Conservation (phyloP, 2,797 vertebrate genomes). For the Chanos chanos region DNA sequence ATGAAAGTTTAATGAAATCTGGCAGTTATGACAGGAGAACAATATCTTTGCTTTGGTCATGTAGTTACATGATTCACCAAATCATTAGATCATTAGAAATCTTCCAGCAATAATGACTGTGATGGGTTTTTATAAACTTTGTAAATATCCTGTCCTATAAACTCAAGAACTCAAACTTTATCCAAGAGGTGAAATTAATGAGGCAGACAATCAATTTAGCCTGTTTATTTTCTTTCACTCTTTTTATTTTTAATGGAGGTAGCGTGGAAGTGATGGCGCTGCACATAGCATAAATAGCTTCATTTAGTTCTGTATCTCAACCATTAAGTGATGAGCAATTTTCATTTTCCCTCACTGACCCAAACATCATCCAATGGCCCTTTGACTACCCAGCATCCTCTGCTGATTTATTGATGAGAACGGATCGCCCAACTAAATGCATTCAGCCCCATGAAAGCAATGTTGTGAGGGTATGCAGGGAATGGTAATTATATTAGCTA, state of each 20-base stretch:
- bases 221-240: conserved; percentile 49
- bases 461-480: background rate
- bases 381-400: conserved; percentile 43
- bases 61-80: too few species aligned
- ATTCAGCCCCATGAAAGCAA: conserved; percentile 54
- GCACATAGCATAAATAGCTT: conserved; percentile 30
- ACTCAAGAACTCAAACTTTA: conserved; percentile 12
- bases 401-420: conserved; percentile 55
- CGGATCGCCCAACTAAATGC: conserved; percentile 55
- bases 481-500: conserved; percentile 5
- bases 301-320: conserved; percentile 20
- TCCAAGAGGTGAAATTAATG: conserved; percentile 56
- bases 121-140: too few species aligned
- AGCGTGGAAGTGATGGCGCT: conserved; percentile 35
- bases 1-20: too few species aligned
- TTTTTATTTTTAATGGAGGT: conserved; percentile 51
- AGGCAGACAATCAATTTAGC: conserved; percentile 55
- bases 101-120: too few species aligned
- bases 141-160: too few species aligned
- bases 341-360: conserved; percentile 15
- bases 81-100: too few species aligned
- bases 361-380: conserved; percentile 45
- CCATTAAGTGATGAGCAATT: conserved; percentile 9
- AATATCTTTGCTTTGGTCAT: too few species aligned
- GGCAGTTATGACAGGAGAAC: too few species aligned